Evolutionary conservation across 2,797 vertebrate genomes (phyloP), one percentile per base, ranked within the genome.

Genomic region (Mormyrus hasselquistii): DNA sequence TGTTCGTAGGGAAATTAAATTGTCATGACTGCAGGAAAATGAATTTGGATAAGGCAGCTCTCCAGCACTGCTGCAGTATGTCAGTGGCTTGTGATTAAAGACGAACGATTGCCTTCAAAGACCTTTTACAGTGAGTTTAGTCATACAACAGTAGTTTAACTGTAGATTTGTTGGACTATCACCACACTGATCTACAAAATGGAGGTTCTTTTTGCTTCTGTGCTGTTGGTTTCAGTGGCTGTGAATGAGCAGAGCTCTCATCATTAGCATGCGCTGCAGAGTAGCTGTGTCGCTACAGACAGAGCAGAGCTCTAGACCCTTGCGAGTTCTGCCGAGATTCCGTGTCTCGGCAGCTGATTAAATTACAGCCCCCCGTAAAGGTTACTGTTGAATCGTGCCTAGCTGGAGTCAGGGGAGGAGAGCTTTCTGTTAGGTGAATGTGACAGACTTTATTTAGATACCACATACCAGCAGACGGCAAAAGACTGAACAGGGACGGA

Each of bases 331-430:
- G 55, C 79, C n/a, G 44, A 9, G 79, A 62, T 79, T 53, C 88
- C 10, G n/a, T 47, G 25, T 29, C n/a, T 55, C 14, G 41, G 44
- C 57, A 44, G 55, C 55, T 62, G 79, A 84, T 65, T 84, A 65
- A 76, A 86, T 85, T 85, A 85, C 79, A 86, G n/a, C 59, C 55
- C 57, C 22, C 47, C 16, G 29, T 76, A 88, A 69, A 88, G 87
- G 59, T 69, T 49, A 88, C 38, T 47, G 62, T 73, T 25, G 44
- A 76, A 25, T 49, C 22, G 14, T 59, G 53, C 53, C 34, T 44
- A 57, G 9, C 29, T 38, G 85, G 53, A 59, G 53, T 44, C 29
- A 8, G 29, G 53, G 85, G 53, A 52, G 85, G 85, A 55, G 53
- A 47, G 44, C 82, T 84, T 84, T 84, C 82, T 50, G 49, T 50